phyloP scores from a whole-genome alignment of 2,797 vertebrate genomes.

The Dendrocincla fuliginosa region DNA sequence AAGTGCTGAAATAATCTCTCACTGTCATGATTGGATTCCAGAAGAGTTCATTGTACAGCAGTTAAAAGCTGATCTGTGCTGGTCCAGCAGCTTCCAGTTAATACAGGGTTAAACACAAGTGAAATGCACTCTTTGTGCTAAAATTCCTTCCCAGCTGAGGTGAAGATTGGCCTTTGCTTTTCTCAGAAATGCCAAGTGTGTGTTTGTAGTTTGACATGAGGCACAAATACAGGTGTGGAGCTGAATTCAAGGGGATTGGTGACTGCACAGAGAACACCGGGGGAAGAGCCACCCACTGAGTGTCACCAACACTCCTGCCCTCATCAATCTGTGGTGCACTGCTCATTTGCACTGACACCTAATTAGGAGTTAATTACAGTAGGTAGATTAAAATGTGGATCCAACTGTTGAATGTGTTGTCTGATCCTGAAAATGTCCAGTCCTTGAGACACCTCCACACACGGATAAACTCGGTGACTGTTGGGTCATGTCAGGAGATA shows the following conservation, averaged over 20 bases:
- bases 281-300: background rate
- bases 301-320: background rate
- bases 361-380: background rate
- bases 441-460: background rate
- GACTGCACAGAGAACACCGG: background rate
- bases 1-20: slow-evolving; percentile 22
- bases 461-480: background rate
- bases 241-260: background rate
- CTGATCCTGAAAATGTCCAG: background rate
- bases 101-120: background rate
- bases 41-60: slow-evolving; percentile 7
- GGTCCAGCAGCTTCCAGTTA: slow-evolving; percentile 30
- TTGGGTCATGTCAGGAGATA: background rate
- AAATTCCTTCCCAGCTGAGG: background rate
- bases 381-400: background rate
- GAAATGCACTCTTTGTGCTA: background rate
- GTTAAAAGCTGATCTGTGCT: slow-evolving; percentile 9
- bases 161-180: background rate
- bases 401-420: background rate
- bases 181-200: slow-evolving; percentile 47
- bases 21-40: slow-evolving; percentile 18
- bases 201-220: slow-evolving; percentile 12
- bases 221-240: background rate
- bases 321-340: background rate
- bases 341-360: background rate